Conservation (phyloP, 1,140 invertebrate genomes). For the Andricus grossulariae region DNA sequence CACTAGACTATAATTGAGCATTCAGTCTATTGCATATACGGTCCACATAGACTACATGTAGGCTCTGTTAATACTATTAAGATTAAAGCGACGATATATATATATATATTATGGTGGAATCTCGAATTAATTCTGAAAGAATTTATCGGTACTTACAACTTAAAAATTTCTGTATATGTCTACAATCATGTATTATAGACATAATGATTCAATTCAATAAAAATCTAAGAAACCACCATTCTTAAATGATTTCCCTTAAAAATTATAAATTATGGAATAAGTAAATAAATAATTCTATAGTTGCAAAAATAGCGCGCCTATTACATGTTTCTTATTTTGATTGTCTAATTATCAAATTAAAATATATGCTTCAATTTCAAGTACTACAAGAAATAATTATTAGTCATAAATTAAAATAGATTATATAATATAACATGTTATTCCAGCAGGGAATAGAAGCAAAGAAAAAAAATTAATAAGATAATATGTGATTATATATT, state of each 20-base stretch:
- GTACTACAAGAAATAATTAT: too few relatives aligned
- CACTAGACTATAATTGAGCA: conserved; percentile 39
- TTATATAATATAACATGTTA: too few relatives aligned
- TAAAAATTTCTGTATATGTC: conserved; percentile 70
- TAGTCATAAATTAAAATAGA: too few relatives aligned
- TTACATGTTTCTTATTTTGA: too few relatives aligned
- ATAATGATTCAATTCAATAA: conserved; percentile 69
- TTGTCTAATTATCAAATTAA: too few relatives aligned
- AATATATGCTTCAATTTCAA: too few relatives aligned
- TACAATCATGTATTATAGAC: conserved; percentile 71
- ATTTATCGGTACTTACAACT: conserved; percentile 68
- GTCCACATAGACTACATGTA: conserved; percentile 60
- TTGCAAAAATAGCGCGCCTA: too few relatives aligned
- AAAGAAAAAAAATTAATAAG: too few relatives aligned
- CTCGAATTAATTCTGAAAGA: conserved; percentile 67
- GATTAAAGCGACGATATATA: conserved; percentile 62
- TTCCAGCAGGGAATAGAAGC: too few relatives aligned
- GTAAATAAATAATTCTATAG: too few relatives aligned
- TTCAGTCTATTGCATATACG: conserved; percentile 42
- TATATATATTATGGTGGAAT: conserved; percentile 64
- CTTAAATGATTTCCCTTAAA: not conserved
- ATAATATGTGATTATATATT: too few relatives aligned
- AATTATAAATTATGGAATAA: too few relatives aligned
- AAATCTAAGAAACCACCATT: conserved; percentile 61
- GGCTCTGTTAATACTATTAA: conserved; percentile 67